phyloP scores from a whole-genome alignment of 2,113 vertebrate genomes.

The Oxyura jamaicensis region DNA sequence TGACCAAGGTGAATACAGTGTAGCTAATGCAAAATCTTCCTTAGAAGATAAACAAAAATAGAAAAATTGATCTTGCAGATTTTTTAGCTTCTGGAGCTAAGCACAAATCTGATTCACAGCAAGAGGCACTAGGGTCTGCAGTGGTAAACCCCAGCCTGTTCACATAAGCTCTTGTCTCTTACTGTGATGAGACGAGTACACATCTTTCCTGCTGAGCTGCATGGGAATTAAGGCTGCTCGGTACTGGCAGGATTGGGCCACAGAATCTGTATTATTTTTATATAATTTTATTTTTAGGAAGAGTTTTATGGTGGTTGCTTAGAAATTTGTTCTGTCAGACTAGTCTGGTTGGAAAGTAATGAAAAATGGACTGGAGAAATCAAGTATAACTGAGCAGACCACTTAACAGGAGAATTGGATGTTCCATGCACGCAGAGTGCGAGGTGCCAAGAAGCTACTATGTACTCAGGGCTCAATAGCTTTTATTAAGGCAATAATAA shows the following conservation, averaged over 20 bases:
- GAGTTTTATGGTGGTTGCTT: not conserved
- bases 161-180: not conserved
- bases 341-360: conserved; percentile 38
- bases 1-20: not conserved
- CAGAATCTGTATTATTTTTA: not conserved
- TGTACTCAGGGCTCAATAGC: conserved; percentile 77
- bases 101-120: not conserved
- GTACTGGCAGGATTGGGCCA: not conserved
- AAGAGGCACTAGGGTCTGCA: not conserved
- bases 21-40: not conserved
- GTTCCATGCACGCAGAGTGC: conserved; percentile 27
- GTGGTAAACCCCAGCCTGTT: not conserved
- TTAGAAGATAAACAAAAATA: not conserved
- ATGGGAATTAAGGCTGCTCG: not conserved
- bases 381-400: conserved; percentile 68
- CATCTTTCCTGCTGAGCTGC: not conserved
- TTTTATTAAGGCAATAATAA: conserved; percentile 83
- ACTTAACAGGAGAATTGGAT: conserved; percentile 73
- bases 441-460: conserved; percentile 75
- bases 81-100: not conserved
- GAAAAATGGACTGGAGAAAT: conserved; percentile 50
- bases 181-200: fast-evolving
- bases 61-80: not conserved
- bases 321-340: conserved; percentile 11
- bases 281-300: not conserved